Base-by-base conservation (phyloP, 1,140 invertebrate genomes). In the Solenopsis invicta region DNA sequence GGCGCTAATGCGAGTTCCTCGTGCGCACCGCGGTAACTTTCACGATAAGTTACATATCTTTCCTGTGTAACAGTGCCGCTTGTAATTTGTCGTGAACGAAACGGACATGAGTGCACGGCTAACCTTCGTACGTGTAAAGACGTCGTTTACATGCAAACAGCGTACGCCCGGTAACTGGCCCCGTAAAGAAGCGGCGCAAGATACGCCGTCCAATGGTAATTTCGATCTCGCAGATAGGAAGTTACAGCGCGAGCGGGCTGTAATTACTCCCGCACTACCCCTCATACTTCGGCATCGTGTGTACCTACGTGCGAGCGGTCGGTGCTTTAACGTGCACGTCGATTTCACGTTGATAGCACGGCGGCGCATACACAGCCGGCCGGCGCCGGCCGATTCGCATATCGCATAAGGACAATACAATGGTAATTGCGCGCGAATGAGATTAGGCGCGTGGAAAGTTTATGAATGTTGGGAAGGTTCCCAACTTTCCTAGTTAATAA, bases 81-180 rank as follows among this genome's bases (percentile, higher is more conserved):
- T 54, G 85, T 80, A 90, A 90, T 89, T 89, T 88, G 87, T 92
- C 85, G 75, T 41, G 81, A 77, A 69, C 87, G 91, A 82, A 90
- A 87, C 71, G 69, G 77, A 90, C 78, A 75, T 87, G 78, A 90
- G 62, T 78, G 64, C 69, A 78, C 71, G 59, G 78, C 61, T 92
- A 92, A 92, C 89, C 91, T 92, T 92, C 76, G 91, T 29, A 89
- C 89, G 87, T 90, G 85, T 91, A 87, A 92, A 87, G 84, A 86
- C 91, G 91, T 91, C 91, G 89, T 92, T 92, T 92, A 92, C 91
- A 92, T 92, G 91, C 91, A 92, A 92, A 91, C 85, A 91, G 80
- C 84, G 87, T 87, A 78, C 69, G 75, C 62, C 81, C 86, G 80
- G 89, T 92, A 92, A 91, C 91, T 74, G 89, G 88, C 72, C 91